These are phyloP conservation scores for Tautogolabrus adspersus DNA, from an alignment of 2,113 vertebrate genomes.

Conservation along the genomic window DNA sequence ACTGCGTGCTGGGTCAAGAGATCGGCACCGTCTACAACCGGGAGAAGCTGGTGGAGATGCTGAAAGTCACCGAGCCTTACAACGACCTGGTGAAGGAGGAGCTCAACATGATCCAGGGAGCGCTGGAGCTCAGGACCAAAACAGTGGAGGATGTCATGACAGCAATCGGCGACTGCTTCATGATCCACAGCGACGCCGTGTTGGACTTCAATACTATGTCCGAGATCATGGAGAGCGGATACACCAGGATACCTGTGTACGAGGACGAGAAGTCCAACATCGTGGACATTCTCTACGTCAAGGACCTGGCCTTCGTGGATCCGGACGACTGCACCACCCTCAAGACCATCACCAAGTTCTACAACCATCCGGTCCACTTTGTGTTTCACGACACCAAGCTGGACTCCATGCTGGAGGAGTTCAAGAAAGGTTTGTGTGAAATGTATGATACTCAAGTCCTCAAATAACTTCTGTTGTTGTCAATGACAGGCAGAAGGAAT, in stretches of 20 bases:
- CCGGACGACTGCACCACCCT: conserved; percentile 94
- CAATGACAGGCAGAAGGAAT: neutral
- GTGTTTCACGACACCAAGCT: conserved; percentile 98
- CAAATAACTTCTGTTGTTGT: neutral
- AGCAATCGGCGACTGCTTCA: conserved; percentile 91
- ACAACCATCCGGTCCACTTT: conserved; percentile 96
- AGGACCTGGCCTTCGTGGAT: conserved; percentile 96
- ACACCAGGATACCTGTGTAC: conserved; percentile 93
- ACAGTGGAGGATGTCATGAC: conserved; percentile 97
- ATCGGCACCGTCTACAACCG: conserved; percentile 97
- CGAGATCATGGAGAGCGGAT: conserved; percentile 97
- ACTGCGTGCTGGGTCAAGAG: conserved; percentile 93
- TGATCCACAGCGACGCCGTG: conserved; percentile 91
- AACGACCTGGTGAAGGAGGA: conserved; percentile 95
- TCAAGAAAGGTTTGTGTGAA: conserved; percentile 91
- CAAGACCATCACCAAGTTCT: conserved; percentile 98
- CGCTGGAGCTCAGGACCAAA: conserved; percentile 94
- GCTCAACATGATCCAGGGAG: conserved; percentile 97
- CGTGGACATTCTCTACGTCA: conserved; percentile 94
- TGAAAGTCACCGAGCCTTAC: conserved; percentile 95
- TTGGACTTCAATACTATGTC: conserved; percentile 99
- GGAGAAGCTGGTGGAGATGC: conserved; percentile 97
- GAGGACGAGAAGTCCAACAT: conserved; percentile 94
- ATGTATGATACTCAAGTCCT: too few relatives aligned
- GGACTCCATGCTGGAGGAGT: conserved; percentile 98